These are phyloP conservation scores for Lithophane ornitopus DNA, from an alignment of 2,888 invertebrate species.

Conservation along the genomic window DNA sequence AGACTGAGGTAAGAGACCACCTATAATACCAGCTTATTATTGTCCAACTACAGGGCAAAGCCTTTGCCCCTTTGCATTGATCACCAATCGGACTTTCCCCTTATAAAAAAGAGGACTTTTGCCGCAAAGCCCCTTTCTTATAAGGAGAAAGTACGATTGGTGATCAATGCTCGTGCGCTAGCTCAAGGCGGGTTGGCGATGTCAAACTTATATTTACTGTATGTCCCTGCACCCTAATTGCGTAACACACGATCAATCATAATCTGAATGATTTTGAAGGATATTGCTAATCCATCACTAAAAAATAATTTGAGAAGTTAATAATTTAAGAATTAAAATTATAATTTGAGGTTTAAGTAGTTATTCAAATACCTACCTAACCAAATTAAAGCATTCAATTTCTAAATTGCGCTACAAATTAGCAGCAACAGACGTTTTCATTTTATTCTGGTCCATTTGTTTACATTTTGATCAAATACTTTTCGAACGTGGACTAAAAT, in stretches of 20 bases:
- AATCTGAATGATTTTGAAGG: too few species aligned
- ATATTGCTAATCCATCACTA: too few species aligned
- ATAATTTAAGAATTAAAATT: neutral
- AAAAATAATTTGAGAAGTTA: too few species aligned
- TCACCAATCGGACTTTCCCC: too few species aligned
- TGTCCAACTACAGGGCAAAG: neutral
- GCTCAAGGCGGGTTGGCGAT: neutral
- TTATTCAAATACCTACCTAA: neutral
- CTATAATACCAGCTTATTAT: neutral
- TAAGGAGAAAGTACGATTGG: neutral
- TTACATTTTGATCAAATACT: neutral
- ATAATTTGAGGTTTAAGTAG: neutral
- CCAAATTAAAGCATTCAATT: neutral
- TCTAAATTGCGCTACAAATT: neutral
- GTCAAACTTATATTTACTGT: neutral
- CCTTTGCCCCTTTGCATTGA: too few species aligned
- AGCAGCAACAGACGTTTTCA: neutral
- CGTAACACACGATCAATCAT: too few species aligned
- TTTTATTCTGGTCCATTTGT: neutral
- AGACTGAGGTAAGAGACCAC: constrained; percentile 91
- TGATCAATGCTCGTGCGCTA: neutral
- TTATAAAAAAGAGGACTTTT: too few species aligned
- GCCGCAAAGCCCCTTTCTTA: neutral
- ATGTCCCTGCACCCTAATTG: neutral
- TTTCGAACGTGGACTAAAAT: neutral